Base-by-base conservation (phyloP, 2,113 vertebrate species). In the Dunckerocampus dactyliophorus region DNA sequence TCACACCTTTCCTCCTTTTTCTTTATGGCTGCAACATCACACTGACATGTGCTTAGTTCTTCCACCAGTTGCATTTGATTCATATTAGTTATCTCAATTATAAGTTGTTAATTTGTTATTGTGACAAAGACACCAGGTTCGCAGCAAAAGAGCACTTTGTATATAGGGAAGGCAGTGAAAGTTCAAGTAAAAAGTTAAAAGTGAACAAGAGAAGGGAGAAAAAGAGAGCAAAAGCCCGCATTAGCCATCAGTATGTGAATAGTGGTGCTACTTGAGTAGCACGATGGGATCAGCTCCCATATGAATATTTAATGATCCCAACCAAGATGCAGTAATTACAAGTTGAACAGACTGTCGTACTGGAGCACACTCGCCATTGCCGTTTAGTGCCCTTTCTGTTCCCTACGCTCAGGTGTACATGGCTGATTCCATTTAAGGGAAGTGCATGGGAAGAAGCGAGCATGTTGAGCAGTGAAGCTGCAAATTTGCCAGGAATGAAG, bases 261-360 rank as follows among this genome's bases (percentile, higher is more conserved):
- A 71, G 73, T 73, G 47, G 62, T 77, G 65, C 67, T 67, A 76
- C 70, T 57, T 50, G 43, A 72, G 59, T 8, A 65, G 66, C 77
- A 64, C 70, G 69, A 68, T 58, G 71, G 75, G 63, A 75, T 73
- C 68, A 43, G 67, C 67, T 81, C 73, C 73, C 72, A 75, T 52
- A 88, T 88, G 76, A 87, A 88, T 89, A 81, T 87, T 88, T 86
- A 85, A 89, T 86, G 75, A 72, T 71, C 66, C 73, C 71, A 61
- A 74, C 75, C 82, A 69, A 78, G 82, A 84, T 75, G 75, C 82
- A 84, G 82, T 88, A 88, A 90, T 88, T 88, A 86, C 80, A 83
- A 71, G 49, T 71, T 71, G 70, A 82, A 72, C 69, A 63, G 81
- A 66, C 79, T 77, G 78, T 85, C 74, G 76, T 71, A 52, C 45